Evolutionary conservation across 2,113 vertebrate genomes (phyloP).

Genomic region (Nycticebus coucang): DNA sequence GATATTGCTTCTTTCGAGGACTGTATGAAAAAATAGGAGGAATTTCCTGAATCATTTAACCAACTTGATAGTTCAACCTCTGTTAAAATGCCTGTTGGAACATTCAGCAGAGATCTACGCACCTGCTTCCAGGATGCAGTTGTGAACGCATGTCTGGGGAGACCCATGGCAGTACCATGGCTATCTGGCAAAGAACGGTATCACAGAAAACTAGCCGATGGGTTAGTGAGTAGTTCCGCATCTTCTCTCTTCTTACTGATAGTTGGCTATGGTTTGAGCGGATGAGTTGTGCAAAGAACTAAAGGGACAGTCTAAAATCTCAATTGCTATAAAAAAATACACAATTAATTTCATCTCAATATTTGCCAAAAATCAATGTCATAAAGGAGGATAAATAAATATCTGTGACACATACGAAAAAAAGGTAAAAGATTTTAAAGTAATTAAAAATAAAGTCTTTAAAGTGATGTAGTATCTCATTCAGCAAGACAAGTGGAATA

Average conservation of each 20-base stretch:
- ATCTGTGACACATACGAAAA: background rate
- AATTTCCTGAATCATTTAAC: background rate
- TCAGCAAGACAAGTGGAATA: background rate
- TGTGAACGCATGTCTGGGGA: background rate
- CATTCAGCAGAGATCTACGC: fast-evolving
- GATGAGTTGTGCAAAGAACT: background rate
- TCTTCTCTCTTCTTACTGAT: background rate
- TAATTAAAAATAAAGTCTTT: background rate
- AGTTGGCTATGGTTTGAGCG: background rate
- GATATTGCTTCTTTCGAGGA: background rate
- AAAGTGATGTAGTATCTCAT: background rate
- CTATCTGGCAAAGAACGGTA: background rate
- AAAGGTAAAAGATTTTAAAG: background rate
- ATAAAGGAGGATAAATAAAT: background rate
- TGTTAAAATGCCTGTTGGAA: background rate
- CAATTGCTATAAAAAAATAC: background rate
- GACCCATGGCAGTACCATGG: no score
- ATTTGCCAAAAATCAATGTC: background rate
- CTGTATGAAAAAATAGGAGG: background rate
- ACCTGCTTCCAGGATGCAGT: background rate
- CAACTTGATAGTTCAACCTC: background rate
- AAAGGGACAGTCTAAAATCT: background rate
- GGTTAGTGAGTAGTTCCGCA: background rate
- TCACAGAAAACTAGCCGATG: fast-evolving
- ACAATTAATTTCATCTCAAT: background rate